Conservation (phyloP, 2,888 invertebrate species). For the Mermis nigrescens region DNA sequence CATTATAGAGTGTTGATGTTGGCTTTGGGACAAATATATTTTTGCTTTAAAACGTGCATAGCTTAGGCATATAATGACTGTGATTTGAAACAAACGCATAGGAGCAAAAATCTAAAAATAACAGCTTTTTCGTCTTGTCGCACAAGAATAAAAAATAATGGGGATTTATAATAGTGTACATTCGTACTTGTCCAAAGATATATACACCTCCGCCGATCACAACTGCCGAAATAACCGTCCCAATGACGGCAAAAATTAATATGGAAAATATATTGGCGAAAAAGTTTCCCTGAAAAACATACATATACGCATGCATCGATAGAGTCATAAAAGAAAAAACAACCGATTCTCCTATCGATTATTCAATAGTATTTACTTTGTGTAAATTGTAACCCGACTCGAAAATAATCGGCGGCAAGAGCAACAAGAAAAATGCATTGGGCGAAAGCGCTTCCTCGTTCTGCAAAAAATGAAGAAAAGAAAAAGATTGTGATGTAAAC, state of each 20-base stretch:
- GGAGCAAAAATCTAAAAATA: no score
- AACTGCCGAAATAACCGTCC: conserved; percentile 86
- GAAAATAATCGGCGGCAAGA: conserved; percentile 93
- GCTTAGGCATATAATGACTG: no score
- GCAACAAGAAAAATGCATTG: conserved; percentile 84
- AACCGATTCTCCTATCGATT: background rate
- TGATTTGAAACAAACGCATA: no score
- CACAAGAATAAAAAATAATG: no score
- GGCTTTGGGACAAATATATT: no score
- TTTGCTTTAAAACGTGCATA: no score
- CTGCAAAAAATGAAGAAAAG: conserved; percentile 33
- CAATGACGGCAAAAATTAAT: conserved; percentile 84
- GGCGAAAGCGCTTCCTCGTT: conserved; percentile 95
- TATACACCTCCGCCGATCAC: conserved; percentile 91
- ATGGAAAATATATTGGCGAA: conserved; percentile 95
- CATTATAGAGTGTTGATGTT: no score
- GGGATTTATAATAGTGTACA: no score
- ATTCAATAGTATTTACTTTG: conserved; percentile 46
- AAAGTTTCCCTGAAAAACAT: conserved; percentile 41
- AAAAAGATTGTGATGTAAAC: background rate
- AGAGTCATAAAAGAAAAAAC: background rate
- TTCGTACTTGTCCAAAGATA: conserved; percentile 57
- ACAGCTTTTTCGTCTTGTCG: no score
- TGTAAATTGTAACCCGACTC: conserved; percentile 97
- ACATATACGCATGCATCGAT: no score